Base-by-base conservation (phyloP, 2,113 vertebrate genomes). In the Zingel zingel region DNA sequence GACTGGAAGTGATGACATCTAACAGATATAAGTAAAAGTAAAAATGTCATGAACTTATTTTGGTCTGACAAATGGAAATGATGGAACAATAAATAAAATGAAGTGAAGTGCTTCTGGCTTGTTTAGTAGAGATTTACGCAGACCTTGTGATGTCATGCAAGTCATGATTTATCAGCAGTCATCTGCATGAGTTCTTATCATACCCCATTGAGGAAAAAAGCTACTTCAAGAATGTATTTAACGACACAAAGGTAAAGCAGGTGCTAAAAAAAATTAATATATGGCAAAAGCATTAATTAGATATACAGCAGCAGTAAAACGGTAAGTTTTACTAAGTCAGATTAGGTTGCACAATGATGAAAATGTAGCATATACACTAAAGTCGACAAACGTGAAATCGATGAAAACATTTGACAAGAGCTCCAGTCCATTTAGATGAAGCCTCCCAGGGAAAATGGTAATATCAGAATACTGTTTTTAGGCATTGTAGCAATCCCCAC, bases 341-440 rank as follows among this genome's bases (percentile, higher is more conserved):
- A 45, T 78, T n/a, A 45, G 1, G 45, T 61, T 86, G 25, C 70
- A 74, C 18, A 67, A 56, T 5, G 21, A 27, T 27, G 33, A 77
- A 74, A 14, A 63, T 13, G 1, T 3, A 43, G 39, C 39, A 10
- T 43, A 57, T 43, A 57, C 21, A 11, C 10, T 53, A 23, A 64
- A 66, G 30, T 30, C 1, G 18, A 19, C 9, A 6, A 53, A 66
- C 14, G 47, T 21, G 9, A 54, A 81, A 69, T 59, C 11, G 2
- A 77, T 76, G 33, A 16, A 69, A 56, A 70, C 59, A 61, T n/a
- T 71, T 63, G 77, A 81, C 53, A 56, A 9, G 54, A 74, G 47
- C 71, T 67, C 19, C 48, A 48, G 21, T 3, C 58, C 33, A 75
- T 50, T 50, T 62, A 47, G 84, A 67, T 3, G 12, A 63, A 53